Evolutionary conservation across 2,113 vertebrate species (phyloP), one percentile per base, ranked within the genome.

Genomic region (Nerophis ophidion): DNA sequence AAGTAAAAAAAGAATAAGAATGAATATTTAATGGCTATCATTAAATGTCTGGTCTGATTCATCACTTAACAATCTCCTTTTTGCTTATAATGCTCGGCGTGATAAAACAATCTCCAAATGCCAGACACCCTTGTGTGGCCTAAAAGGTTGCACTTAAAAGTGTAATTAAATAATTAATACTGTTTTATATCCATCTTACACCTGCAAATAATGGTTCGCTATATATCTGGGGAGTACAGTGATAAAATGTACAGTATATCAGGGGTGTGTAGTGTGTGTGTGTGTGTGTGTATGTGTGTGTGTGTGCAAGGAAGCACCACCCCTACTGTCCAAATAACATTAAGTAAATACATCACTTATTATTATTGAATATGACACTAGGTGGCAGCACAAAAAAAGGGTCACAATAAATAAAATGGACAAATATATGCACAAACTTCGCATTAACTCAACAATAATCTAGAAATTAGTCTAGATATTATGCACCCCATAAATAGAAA

Each of bases 91-190:
- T 70, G 76, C 87, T 72, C 81, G 81, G 80, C 80, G 83, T 90
- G 83, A 90, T 82, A 79, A 83, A 86, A 84, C 65, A 72, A 68
- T 45, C 69, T 73, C 81, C 80, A 85, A 84, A 88, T 84, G 5
- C 10, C n/a, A 1, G 16, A 38, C 16, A 83, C 82, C 76, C 73
- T 75, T 44, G 70, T 70, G 63, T 79, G 74, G 72, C 76, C 83
- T 87, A 83, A 86, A 89, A 89, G 77, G 82, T 74, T 85, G 87
- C 87, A 90, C 85, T 90, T 88, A 89, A 84, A 79, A 72, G 77
- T 69, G 71, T 75, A 83, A 88, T 90, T 88, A 89, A 89, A 88
- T 89, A 89, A 91, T 90, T 89, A 89, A 90, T 84, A 85, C 56
- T 65, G 83, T 86, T 91, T 90, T 89, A 90, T 84, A 79, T 69